phyloP scores from a whole-genome alignment of 2,797 vertebrate genomes.

The Diplodus puntazzo region DNA sequence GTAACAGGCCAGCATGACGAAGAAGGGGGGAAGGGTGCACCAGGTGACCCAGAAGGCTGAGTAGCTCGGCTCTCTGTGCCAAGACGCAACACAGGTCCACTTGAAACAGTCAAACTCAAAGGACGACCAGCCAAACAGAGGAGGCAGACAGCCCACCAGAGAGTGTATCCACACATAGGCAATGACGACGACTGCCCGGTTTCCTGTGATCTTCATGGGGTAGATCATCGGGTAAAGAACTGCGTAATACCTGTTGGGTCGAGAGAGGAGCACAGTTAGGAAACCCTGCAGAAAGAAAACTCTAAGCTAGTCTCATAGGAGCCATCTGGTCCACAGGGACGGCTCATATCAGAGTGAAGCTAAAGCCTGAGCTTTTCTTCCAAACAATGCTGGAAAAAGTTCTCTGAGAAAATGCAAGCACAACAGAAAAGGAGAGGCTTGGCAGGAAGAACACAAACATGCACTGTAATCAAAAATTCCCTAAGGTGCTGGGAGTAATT shows the following conservation, averaged over 20 bases:
- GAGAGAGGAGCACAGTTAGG: slow-evolving; percentile 23
- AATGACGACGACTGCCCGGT: slow-evolving; percentile 92
- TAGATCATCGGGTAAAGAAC: slow-evolving; percentile 99
- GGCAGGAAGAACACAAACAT: slow-evolving; percentile 51
- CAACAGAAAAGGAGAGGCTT: slow-evolving; percentile 31
- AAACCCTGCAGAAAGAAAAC: slow-evolving; percentile 13
- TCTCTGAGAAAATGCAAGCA: slow-evolving; percentile 46
- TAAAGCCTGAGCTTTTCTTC: slow-evolving; percentile 12
- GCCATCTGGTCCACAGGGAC: slow-evolving; percentile 4
- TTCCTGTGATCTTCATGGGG: slow-evolving; percentile 98
- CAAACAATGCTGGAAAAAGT: slow-evolving; percentile 22
- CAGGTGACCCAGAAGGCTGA: slow-evolving; percentile 96
- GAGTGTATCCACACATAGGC: slow-evolving; percentile 97
- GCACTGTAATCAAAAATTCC: slow-evolving; percentile 57
- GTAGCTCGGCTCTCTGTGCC: slow-evolving; percentile 93
- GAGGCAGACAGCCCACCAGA: slow-evolving; percentile 94
- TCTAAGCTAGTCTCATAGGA: slow-evolving; percentile 12
- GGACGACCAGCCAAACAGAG: slow-evolving; percentile 96
- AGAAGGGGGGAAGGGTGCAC: slow-evolving; percentile 92
- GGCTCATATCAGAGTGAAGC: slow-evolving; percentile 25
- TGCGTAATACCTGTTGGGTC: slow-evolving; percentile 92
- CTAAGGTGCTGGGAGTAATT: slow-evolving; percentile 56
- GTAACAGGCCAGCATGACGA: slow-evolving; percentile 94
- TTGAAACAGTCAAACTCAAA: slow-evolving; percentile 97
- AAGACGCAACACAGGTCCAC: slow-evolving; percentile 96